Evolutionary conservation across 1,140 invertebrate genomes (phyloP).

Genomic region (Drosophila athabasca): DNA sequence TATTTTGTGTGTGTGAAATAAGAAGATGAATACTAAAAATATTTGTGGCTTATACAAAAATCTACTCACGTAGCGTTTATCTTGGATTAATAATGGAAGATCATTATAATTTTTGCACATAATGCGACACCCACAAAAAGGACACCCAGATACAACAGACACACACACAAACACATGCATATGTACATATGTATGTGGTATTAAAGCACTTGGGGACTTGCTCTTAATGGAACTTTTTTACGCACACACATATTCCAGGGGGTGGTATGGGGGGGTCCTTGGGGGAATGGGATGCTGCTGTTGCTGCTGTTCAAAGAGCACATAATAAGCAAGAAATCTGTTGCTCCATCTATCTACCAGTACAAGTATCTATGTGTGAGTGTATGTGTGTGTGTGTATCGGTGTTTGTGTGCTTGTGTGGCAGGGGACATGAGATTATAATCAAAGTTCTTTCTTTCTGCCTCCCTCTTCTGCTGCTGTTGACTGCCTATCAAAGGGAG

Average conservation of each 20-base stretch:
- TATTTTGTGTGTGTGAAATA: too few relatives aligned
- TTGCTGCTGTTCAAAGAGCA: conserved; percentile 28
- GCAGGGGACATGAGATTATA: conserved; percentile 25
- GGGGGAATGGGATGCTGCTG: too few relatives aligned
- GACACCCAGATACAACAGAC: conserved; percentile 30
- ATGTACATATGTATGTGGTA: neutral
- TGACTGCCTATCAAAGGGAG: conserved; percentile 24
- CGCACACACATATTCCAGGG: conserved; percentile 16
- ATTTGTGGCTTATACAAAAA: conserved; percentile 2
- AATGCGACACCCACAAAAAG: conserved; percentile 36
- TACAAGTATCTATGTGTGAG: too few relatives aligned
- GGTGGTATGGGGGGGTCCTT: too few relatives aligned
- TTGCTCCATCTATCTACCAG: conserved; percentile 23
- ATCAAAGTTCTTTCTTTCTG: conserved; percentile 42
- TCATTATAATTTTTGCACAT: conserved; percentile 58
- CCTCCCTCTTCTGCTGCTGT: neutral
- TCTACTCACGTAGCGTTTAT: conserved; percentile 53
- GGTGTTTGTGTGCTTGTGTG: neutral
- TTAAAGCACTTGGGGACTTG: conserved; percentile 53
- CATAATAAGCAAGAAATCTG: conserved; percentile 62
- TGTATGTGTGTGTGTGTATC: conserved; percentile 11
- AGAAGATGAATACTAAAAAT: too few relatives aligned
- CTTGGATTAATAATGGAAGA: conserved; percentile 59
- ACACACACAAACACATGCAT: neutral
- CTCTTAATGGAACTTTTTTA: conserved; percentile 54